Evolutionary conservation across 2,797 vertebrate genomes (phyloP), one percentile per base, ranked within the genome.

Genomic region (Octomys mimax): DNA sequence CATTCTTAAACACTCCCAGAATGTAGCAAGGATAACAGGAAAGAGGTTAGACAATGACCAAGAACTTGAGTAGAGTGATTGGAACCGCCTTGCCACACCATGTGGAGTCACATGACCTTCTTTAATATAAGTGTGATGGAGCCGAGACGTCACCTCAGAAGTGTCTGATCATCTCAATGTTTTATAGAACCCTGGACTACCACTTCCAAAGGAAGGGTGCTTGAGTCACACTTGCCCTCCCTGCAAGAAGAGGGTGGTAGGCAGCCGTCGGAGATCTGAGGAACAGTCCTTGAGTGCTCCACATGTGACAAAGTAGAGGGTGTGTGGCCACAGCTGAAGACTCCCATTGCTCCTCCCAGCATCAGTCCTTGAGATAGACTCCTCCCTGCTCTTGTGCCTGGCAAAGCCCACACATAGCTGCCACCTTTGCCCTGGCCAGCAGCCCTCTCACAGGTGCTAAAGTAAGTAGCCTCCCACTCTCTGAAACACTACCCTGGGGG

Each of bases 391-490:
- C 93, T 92, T 62, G 84, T 70, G 6, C 11, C 46, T 77, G 13
- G 42, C 33, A 96, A 84, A 91, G 31, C 16, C 92, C 85, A 78
- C 79, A 93, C 21, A 39, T 31, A 83, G 66, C 66, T 71, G 78
- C 71, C 87, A 75, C 57, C 87, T 86, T 96, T 94, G 39, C 39
- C 39, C 39, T 24, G 14, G 24, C 79, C 49, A 78, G 49, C 73
- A 90, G 88, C 75, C 78, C 33, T 70, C 68, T 93, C 82, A 28
- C 5, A 61, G 21, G 64, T 91, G 80, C 70, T 80, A n/a, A 92
- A 64, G 66, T 10, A 57, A 80, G 42, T 42, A 36, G 21, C 75
- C n/a, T 91, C 79, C 71, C 52, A 68, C 86, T 70, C 21, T 3
- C 14, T 26, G 6, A 46, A 61, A 42, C 36, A 59, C 77, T 73